A percentile compares a stretch with the other conserved stretches of the same genome.
These are phyloP conservation scores for Sympetrum striolatum DNA, from an alignment of 2,888 invertebrate species.

Conservation along the genomic window DNA sequence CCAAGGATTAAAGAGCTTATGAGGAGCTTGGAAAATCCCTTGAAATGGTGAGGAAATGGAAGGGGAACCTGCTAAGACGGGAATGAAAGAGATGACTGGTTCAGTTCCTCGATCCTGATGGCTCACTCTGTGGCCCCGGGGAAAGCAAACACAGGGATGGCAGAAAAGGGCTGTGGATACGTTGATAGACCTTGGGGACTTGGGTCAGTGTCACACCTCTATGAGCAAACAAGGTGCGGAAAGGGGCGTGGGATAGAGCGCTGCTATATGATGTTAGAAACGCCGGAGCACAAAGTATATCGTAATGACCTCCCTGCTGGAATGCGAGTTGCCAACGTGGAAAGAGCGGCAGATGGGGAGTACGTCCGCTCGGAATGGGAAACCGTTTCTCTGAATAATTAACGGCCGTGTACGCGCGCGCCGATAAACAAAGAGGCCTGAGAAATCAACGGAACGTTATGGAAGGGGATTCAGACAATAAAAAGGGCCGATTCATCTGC, in stretches of 20 bases:
- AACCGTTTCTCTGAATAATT: background rate
- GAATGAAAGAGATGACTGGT: background rate
- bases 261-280: background rate
- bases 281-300: background rate
- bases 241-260: background rate
- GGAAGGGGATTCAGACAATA: too few species aligned
- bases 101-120: background rate
- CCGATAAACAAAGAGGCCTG: background rate
- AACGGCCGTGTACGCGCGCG: background rate
- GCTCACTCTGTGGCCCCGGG: background rate
- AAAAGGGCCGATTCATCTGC: too few species aligned
- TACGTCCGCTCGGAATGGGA: background rate
- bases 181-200: background rate
- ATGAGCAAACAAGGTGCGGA: conserved; percentile 5
- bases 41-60: background rate
- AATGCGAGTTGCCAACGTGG: background rate
- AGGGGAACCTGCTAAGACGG: background rate
- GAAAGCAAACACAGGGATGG: background rate
- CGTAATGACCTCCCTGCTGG: background rate
- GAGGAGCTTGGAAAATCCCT: background rate
- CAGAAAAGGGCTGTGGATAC: background rate
- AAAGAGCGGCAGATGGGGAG: background rate
- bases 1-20: background rate
- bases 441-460: too few species aligned
- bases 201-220: conserved; percentile 33